A percentile compares a stretch with the other conserved stretches of the same genome.
Evolutionary conservation across 2,888 invertebrate genomes (phyloP).

Genomic region (Trissolcus brochymenae): DNA sequence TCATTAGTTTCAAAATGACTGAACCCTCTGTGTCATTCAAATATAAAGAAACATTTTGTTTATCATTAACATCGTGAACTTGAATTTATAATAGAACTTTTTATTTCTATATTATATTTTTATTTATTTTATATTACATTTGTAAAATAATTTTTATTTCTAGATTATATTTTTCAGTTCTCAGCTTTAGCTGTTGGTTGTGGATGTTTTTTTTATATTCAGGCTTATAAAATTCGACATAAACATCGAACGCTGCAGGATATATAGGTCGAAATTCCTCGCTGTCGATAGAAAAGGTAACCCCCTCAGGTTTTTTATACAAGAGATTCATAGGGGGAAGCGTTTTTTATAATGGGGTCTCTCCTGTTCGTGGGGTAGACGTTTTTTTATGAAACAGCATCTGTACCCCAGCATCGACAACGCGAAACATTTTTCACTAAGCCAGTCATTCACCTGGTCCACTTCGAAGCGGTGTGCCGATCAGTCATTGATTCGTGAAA

Average conservation of each 20-base stretch:
- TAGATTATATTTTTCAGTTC: too few relatives aligned
- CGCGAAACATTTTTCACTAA: conserved; percentile 73
- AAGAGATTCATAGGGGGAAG: conserved; percentile 70
- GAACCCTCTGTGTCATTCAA: too few relatives aligned
- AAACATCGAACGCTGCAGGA: conserved; percentile 4
- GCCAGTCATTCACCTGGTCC: conserved; percentile 75
- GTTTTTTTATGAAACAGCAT: conserved; percentile 74
- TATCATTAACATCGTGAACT: too few relatives aligned
- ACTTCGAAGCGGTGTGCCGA: conserved; percentile 68
- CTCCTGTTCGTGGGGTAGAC: conserved; percentile 69
- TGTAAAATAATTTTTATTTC: too few relatives aligned
- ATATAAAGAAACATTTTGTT: too few relatives aligned
- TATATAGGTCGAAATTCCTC: conserved; percentile 60
- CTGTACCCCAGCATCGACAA: conserved; percentile 72
- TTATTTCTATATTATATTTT: too few relatives aligned
- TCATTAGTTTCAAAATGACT: too few relatives aligned
- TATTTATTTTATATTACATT: too few relatives aligned
- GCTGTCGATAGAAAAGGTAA: conserved; percentile 69
- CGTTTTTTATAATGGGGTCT: conserved; percentile 69
- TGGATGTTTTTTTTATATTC: not conserved
- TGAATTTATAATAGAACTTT: too few relatives aligned
- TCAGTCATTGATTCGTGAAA: conserved; percentile 61
- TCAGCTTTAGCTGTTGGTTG: too few relatives aligned
- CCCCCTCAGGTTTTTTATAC: conserved; percentile 74
- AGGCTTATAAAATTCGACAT: conserved; percentile 27